phyloP scores from a whole-genome alignment of 2,113 vertebrate species.

The Stigmatopora argus region DNA sequence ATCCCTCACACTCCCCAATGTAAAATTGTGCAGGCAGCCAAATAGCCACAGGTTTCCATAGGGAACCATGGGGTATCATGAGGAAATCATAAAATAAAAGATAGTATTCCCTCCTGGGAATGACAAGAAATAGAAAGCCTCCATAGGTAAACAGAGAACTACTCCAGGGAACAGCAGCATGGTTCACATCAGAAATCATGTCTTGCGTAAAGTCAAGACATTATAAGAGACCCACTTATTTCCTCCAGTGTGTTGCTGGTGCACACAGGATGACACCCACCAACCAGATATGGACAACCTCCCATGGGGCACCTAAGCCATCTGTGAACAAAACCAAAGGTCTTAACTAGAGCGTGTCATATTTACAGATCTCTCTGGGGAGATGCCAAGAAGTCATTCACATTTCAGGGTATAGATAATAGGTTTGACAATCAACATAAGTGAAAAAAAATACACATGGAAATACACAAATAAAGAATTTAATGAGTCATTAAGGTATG shows the following conservation, averaged over 20 bases:
- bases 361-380: constrained; percentile 32
- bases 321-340: constrained; percentile 48
- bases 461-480: constrained; percentile 36
- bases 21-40: constrained; percentile 59
- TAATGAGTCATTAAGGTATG: constrained; percentile 59
- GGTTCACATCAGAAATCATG: constrained; percentile 32
- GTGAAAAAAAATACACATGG: not conserved
- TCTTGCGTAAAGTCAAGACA: constrained; percentile 27
- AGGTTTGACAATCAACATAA: constrained; percentile 29
- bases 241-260: constrained; percentile 16
- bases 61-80: constrained; percentile 63
- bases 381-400: constrained; percentile 26
- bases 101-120: constrained; percentile 54
- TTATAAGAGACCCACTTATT: constrained; percentile 20
- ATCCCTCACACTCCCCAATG: constrained; percentile 54
- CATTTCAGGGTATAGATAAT: constrained; percentile 19
- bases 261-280: constrained; percentile 12
- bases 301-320: constrained; percentile 22
- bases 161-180: constrained; percentile 28
- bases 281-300: constrained; percentile 23
- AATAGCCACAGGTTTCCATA: constrained; percentile 48
- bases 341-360: constrained; percentile 51
- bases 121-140: constrained; percentile 47
- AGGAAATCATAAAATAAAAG: constrained; percentile 65
- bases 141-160: constrained; percentile 47